A percentile compares a stretch with the other conserved stretches of the same genome.
These are phyloP conservation scores for Apteryx mantelli DNA, from an alignment of 2,113 vertebrate genomes.

Conservation along the genomic window DNA sequence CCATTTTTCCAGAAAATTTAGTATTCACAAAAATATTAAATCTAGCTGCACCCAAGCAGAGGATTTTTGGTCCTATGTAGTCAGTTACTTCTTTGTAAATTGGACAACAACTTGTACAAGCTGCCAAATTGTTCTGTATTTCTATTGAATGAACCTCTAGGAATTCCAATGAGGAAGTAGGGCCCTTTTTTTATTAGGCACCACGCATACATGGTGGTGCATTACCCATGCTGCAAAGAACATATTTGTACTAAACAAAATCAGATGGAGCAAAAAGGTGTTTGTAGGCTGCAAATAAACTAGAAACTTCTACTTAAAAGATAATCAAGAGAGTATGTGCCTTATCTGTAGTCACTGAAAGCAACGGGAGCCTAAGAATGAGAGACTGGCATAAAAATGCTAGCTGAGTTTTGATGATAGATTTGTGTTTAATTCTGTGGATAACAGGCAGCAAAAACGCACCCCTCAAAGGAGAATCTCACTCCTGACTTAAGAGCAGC, in stretches of 20 bases:
- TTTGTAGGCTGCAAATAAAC: background rate
- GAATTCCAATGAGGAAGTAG: background rate
- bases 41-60: background rate
- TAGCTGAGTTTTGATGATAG: rapidly evolving
- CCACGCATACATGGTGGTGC: background rate
- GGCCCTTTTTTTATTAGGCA: background rate
- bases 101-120: background rate
- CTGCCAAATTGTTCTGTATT: slow-evolving; percentile 16
- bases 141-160: slow-evolving; percentile 34
- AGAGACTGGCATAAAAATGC: background rate
- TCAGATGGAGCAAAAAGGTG: background rate
- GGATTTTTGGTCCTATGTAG: background rate
- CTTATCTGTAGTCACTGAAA: background rate
- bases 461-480: background rate
- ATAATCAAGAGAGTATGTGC: background rate
- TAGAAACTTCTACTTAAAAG: slow-evolving; percentile 11
- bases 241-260: background rate
- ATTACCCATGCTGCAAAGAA: background rate
- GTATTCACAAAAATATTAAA: background rate
- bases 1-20: background rate
- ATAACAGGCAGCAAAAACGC: background rate
- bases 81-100: slow-evolving; percentile 3
- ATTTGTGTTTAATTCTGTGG: background rate
- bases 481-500: background rate
- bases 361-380: background rate